Base-by-base conservation (phyloP, 1,140 invertebrate species). In the Lordiphosa stackelbergi region DNA sequence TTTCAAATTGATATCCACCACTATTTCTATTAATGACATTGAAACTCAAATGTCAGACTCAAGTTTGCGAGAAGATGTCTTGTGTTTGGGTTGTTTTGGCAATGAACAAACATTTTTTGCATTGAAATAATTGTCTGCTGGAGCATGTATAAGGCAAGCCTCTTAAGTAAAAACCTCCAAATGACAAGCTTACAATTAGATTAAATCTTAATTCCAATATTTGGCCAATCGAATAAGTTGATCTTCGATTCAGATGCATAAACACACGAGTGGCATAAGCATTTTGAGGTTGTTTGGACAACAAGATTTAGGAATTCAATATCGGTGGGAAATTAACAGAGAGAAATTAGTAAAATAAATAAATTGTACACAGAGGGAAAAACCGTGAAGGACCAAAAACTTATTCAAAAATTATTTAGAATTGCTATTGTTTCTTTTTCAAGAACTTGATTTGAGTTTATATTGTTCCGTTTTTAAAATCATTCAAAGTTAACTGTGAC, bases 11-110 rank as follows among this genome's bases (percentile, higher is more conserved):
- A 24, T 24, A 24, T 24, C 31, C 49, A 64, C 62, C 75, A 63
- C 72, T 75, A 83, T 81, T 72, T 69, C 75, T 75, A 75, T 83
- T 48, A 57, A 57, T 83, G 77, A 48, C 77, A 83, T 81, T 83
- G 78, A 78, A 65, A 55, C 38, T 59, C 34, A 75, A 71, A 69
- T 83, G 77, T 75, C 71, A 69, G 54, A 42, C 55, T 83, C 53
- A 55, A 59, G 61, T 62, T 40, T 41, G 40, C 70, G 75, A 31
- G 28, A 81, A 74, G 60, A 64, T 69, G 75, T 72, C 51, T 70
- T 60, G n/a, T 42, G 59, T 46, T 68, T 55, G 35, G 49, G 38
- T 53, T 58, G 64, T 47, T 58, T 53, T 66, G 77, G 36, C 75
- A 74, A 83, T 75, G 75, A 48, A 42, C 10, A 34, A 43, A 11